Evolutionary conservation across 2,113 vertebrate species (phyloP), one percentile per base, ranked within the genome.

Genomic region (Probosciger aterrimus): DNA sequence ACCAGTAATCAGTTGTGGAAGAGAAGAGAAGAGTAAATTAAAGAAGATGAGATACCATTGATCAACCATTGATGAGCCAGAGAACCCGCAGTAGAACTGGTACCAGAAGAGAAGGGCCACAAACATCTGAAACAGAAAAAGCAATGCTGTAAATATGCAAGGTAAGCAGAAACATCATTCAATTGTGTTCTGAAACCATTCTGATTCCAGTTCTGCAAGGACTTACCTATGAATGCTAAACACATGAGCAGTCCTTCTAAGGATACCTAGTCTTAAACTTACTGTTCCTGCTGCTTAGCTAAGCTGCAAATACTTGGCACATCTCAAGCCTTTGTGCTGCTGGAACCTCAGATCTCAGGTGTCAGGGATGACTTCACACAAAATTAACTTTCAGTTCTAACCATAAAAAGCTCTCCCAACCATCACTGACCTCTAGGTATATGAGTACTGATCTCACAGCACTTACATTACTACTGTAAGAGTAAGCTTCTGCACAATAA

Each of bases 41-140:
- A 99, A 99, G 98, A 99, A 99, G 97, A 99, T 99, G 78, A 99
- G 98, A 93, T 99, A 99, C 99, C 99, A 99, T 97, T 99, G 99
- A 97, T 99, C 99, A 41, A 99, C 98, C 99, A 99, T 99, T 70
- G 99, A 95, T 0, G 99, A 99, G 8, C 99, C 99, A 6, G 99
- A 99, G 98, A 99, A 99, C 8, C 99, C 99, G 2, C 99, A 99
- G 98, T 99, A 99, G 97, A 99, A 99, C 98, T 99, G 99, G 97
- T 99, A 99, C 99, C 99, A 99, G 97, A 99, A 99, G 78, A 99
- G 98, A 82, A 99, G 98, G 25, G 99, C 98, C 46, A 99, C 99
- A 78, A 99, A 99, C 99, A 99, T 99, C 99, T 99, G 98, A 8
- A 94, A 94, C 10, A 49, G 44, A 94, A 96, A 7, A 6, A 90